Base-by-base conservation (phyloP, 2,797 vertebrate genomes). In the Eutrigla gurnardus region DNA sequence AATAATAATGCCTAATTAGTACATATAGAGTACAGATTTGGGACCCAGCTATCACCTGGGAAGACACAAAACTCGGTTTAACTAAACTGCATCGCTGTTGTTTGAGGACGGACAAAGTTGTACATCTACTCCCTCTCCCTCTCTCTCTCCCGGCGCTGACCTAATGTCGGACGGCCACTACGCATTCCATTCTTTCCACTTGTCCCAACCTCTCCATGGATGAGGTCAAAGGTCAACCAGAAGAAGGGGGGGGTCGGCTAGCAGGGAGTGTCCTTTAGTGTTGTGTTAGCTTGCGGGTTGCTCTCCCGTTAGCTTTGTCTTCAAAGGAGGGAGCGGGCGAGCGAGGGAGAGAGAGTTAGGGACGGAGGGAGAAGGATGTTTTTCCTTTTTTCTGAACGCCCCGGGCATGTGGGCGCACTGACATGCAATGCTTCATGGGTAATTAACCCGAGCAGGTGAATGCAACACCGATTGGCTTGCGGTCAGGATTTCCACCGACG, bases 111-210 rank as follows among this genome's bases (percentile, higher is more conserved):
- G 37, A 5, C 37, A 17, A 6, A 15, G 82, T 80, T 87, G 78
- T 70, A 70, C 80, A 86, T 87, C 81, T 77, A 84, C 78, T 43
- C 5, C 45, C 75, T 63, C 62, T 35, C 63, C 46, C 35, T 32
- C 65, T 49, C 43, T n/a, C 43, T n/a, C 61, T 37, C 58, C 14
- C 18, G 45, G 17, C 12, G 18, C 45, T 72, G 76, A 82, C 76
- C 73, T 25, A 7, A 68, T 52, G 73, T 67, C 6, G 18, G 70
- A 73, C 5, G 43, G n/a, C 80, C 81, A 65, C 70, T 2, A 47
- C 75, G 81, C 86, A 87, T 92, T 91, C 80, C 91, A 47, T 67
- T 84, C 83, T 77, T 12, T 87, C 78, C 78, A 69, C 83, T 79
- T 36, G 49, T 77, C 83, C 58, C 83, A 37, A 52, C 76, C 82